Conservation (phyloP, 2,113 vertebrate genomes). For the Paracanthobrama guichenoti region DNA sequence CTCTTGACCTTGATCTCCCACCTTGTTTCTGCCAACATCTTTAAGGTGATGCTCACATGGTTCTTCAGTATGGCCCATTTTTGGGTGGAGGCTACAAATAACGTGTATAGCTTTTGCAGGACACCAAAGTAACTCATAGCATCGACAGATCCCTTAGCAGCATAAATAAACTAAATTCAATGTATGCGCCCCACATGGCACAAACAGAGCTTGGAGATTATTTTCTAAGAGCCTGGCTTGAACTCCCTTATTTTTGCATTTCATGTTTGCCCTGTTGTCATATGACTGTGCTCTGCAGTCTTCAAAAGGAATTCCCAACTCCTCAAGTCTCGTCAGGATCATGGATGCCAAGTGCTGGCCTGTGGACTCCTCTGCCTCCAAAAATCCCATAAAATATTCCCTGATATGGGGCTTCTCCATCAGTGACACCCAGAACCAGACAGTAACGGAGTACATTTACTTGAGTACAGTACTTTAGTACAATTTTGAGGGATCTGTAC, state of each 20-base stretch:
- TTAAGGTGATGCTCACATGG: constrained; percentile 47
- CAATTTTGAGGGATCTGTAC: no score
- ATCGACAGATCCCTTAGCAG: no score
- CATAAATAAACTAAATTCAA: neutral
- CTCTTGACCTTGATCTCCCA: constrained; percentile 52
- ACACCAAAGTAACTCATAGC: no score
- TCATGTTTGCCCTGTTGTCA: constrained; percentile 47
- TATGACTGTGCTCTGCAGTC: constrained; percentile 41
- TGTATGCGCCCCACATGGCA: neutral
- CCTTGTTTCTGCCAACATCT: constrained; percentile 2
- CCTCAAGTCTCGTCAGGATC: constrained; percentile 21
- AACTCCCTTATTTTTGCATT: constrained; percentile 22
- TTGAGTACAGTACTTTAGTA: no score
- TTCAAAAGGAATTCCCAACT: constrained; percentile 42
- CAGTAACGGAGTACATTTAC: no score
- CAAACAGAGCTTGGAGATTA: neutral
- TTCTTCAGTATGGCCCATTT: constrained; percentile 56
- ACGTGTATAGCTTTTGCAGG: neutral
- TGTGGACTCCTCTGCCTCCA: no score
- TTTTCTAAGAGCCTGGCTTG: neutral
- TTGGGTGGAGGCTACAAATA: constrained; percentile 53
- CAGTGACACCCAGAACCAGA: no score
- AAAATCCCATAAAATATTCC: no score
- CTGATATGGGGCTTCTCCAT: no score
- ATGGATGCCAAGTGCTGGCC: constrained; percentile 29